Evolutionary conservation across 1,140 invertebrate species (phyloP).

Genomic region (Diachasmimorpha longicaudata): DNA sequence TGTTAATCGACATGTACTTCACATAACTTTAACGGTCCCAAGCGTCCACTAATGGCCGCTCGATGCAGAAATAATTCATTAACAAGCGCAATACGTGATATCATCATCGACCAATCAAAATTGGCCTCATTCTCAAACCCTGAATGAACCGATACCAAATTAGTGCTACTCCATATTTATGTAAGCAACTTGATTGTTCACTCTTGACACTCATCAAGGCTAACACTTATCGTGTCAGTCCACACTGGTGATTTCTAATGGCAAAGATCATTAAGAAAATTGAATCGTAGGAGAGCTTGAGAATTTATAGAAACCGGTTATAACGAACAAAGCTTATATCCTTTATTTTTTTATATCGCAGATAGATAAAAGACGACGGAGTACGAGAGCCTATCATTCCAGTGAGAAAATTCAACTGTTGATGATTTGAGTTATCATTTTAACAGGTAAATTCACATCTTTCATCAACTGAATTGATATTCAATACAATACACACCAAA

Average conservation of each 20-base stretch:
- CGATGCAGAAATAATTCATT: neutral
- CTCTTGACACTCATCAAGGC: neutral
- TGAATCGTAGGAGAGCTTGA: neutral
- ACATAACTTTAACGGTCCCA: neutral
- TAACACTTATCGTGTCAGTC: neutral
- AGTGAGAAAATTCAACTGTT: slow-evolving; percentile 2
- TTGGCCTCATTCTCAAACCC: neutral
- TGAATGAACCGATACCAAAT: neutral
- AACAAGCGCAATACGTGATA: neutral
- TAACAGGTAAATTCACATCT: neutral
- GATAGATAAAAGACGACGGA: neutral
- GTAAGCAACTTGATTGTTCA: neutral
- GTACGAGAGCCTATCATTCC: neutral
- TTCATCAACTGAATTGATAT: neutral
- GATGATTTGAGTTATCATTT: slow-evolving; percentile 4
- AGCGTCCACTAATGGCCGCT: neutral
- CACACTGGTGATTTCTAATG: neutral
- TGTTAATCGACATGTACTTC: neutral
- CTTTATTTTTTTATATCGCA: neutral
- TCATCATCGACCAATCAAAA: neutral
- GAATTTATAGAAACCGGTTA: neutral
- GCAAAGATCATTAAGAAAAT: neutral
- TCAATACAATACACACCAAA: neutral
- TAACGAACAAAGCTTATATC: neutral
- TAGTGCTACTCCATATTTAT: neutral